phyloP scores from a whole-genome alignment of 2,113 vertebrate species.

The Carollia perspicillata region DNA sequence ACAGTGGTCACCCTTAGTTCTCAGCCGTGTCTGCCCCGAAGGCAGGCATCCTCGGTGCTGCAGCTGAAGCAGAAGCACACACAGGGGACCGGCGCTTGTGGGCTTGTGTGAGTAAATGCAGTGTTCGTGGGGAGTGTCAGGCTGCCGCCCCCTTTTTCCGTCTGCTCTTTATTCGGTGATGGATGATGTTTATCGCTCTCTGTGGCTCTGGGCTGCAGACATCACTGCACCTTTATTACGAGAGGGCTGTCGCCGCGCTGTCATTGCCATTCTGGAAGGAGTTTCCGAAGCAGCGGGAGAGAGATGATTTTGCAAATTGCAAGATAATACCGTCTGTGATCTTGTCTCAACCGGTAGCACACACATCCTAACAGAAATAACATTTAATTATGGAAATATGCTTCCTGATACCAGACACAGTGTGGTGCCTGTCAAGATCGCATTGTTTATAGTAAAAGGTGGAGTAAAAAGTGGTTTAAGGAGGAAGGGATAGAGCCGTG shows the following conservation, averaged over 20 bases:
- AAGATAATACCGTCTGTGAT: constrained; percentile 74
- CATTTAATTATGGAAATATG: constrained; percentile 81
- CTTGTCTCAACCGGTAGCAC: constrained; percentile 75
- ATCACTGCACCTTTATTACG: constrained; percentile 30
- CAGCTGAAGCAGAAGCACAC: background rate
- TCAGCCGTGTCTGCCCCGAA: background rate
- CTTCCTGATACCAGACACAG: constrained; percentile 76
- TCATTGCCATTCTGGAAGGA: constrained; percentile 65
- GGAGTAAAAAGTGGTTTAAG: constrained; percentile 63
- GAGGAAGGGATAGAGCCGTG: constrained; percentile 65
- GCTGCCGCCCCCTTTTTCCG: background rate
- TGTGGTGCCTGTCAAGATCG: constrained; percentile 73
- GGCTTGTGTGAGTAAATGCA: background rate
- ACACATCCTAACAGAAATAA: constrained; percentile 70
- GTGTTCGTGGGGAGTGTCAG: background rate
- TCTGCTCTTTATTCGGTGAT: background rate
- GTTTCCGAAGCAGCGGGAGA: constrained; percentile 78
- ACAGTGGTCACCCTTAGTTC: background rate
- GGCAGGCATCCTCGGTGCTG: background rate
- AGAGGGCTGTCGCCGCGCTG: constrained; percentile 36
- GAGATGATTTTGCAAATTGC: constrained; percentile 76
- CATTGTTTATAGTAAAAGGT: constrained; percentile 69
- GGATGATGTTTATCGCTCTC: background rate
- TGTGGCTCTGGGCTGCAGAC: background rate
- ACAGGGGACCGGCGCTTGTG: background rate